A percentile compares a stretch with the other conserved stretches of the same genome.
Conservation (phyloP, 2,888 invertebrate genomes). For the Conistra vaccinii region DNA sequence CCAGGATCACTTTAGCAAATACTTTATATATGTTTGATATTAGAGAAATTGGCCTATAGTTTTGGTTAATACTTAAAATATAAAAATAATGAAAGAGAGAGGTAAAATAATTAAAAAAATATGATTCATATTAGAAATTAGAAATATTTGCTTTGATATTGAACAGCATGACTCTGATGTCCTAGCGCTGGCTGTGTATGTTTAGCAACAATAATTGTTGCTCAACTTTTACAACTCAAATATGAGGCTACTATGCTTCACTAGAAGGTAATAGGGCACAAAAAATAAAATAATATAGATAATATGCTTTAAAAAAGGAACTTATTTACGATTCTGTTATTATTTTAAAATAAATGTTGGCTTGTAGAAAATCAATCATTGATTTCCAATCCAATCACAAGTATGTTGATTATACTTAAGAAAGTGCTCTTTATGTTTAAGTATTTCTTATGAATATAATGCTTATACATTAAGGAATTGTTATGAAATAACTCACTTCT, state of each 20-base stretch:
- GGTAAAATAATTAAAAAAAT: background rate
- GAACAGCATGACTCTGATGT: background rate
- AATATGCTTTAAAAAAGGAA: background rate
- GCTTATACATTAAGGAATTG: background rate
- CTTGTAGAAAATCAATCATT: background rate
- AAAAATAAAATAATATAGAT: background rate
- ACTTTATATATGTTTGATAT: no score
- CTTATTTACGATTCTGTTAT: background rate
- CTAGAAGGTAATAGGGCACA: background rate
- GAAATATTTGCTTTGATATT: background rate
- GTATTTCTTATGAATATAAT: constrained; percentile 8
- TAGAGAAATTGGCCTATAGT: no score
- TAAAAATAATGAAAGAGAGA: background rate
- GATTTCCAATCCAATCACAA: background rate
- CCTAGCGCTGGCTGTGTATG: background rate
- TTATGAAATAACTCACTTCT: background rate
- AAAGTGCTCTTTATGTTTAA: background rate
- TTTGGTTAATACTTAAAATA: background rate
- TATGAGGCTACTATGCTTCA: background rate
- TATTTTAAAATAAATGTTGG: background rate
- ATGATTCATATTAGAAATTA: background rate
- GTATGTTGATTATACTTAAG: background rate
- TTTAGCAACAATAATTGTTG: no score
- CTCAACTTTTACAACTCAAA: background rate
- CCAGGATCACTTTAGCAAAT: no score